phyloP scores from a whole-genome alignment of 2,113 vertebrate genomes.

The Leptobrachium leishanense region DNA sequence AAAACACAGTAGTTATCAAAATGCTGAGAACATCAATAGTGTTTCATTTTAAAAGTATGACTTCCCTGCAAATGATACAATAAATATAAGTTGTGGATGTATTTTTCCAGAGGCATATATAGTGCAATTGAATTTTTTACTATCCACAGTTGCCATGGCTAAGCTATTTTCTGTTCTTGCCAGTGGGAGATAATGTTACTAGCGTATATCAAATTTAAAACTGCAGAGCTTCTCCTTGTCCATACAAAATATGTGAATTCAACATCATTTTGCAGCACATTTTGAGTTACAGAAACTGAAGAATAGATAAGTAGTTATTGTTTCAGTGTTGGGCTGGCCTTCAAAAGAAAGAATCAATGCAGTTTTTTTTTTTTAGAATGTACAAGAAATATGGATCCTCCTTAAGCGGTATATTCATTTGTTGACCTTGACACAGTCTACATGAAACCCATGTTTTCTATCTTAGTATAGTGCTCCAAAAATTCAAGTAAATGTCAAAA shows the following conservation, averaged over 20 bases:
- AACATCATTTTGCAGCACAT: not conserved
- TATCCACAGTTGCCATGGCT: slow-evolving; percentile 32
- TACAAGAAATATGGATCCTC: too few relatives aligned
- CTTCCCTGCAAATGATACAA: slow-evolving; percentile 30
- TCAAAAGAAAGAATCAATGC: too few relatives aligned
- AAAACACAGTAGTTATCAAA: slow-evolving; percentile 34
- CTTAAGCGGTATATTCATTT: too few relatives aligned
- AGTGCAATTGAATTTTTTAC: slow-evolving; percentile 20
- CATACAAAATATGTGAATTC: not conserved
- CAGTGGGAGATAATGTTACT: slow-evolving; percentile 20
- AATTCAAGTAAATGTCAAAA: too few relatives aligned
- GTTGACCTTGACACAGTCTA: too few relatives aligned
- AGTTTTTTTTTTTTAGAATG: too few relatives aligned
- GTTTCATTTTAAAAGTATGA: not conserved
- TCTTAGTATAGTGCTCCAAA: too few relatives aligned
- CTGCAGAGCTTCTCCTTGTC: not conserved
- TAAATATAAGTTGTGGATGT: slow-evolving; percentile 22
- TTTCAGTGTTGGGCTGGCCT: too few relatives aligned
- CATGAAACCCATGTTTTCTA: too few relatives aligned
- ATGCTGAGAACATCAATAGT: slow-evolving; percentile 28
- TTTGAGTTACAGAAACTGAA: not conserved
- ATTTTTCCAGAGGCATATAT: slow-evolving; percentile 22
- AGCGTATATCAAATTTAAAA: slow-evolving; percentile 17
- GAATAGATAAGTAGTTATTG: too few relatives aligned
- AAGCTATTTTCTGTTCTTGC: slow-evolving; percentile 24